Evolutionary conservation across 1,140 invertebrate genomes (phyloP), one percentile per base, ranked within the genome.

Genomic region (Linepithema humile): DNA sequence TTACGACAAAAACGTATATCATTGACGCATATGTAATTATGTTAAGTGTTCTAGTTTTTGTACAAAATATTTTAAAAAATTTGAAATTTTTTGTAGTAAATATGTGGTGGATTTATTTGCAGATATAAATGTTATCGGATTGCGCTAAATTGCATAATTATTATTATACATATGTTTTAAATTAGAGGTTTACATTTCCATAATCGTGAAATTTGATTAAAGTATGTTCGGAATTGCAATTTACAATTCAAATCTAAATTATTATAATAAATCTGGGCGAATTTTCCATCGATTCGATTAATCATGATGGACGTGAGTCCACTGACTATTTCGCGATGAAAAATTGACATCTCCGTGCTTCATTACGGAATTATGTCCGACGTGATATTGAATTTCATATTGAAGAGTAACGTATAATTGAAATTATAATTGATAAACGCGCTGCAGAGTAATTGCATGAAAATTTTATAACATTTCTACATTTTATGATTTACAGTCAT

Each of bases 361-460:
- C 35, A 69, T 78, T 53, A 55, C 0, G 10, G 45, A 69, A 69
- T 7, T 29, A 32, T 20, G n/a, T 26, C 20, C 45, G 23, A 26
- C 45, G 17, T 29, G 23, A 69, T 69, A 78, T 78, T 23, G 23
- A 69, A 53, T 78, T 78, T 55, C 45, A 1, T 35, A 3, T 53
- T 67, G 35, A 69, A 78, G 32, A 53, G 53, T 69, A 69, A 20
- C 20, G 62, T 45, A 53, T 17, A 38, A 69, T 69, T 55, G 45
- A 12, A n/a, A 67, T 67, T 43, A 29, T 69, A 69, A 78, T 78
- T 78, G 23, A 78, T 53, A 67, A 20, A 67, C 12, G 26, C 45
- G n/a, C 40, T 78, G 32, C 20, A 23, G 15, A 35, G 5, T 50
- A 78, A 50, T 65, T 78, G 40, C 7, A 40, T 38, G 23, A 53